Conservation (phyloP, 1,140 invertebrate species). For the Drosophila bocqueti region DNA sequence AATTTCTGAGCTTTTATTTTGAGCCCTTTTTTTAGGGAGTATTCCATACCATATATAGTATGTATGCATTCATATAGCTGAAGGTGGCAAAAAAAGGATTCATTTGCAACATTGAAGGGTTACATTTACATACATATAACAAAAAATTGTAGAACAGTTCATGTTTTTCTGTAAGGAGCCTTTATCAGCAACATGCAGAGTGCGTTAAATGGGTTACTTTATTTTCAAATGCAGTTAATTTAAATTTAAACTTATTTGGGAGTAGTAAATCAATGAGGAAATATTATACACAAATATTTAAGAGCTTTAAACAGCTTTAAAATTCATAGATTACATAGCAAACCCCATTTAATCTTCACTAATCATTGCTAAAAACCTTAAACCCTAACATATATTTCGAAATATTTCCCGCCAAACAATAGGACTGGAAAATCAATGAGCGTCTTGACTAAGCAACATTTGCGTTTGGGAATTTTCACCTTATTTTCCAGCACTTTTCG, state of each 20-base stretch:
- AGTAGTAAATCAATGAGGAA: background rate
- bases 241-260: background rate
- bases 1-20: slow-evolving; percentile 28
- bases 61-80: background rate
- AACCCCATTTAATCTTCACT: background rate
- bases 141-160: slow-evolving; percentile 7
- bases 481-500: slow-evolving; percentile 41
- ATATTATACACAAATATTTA: background rate
- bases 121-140: slow-evolving; percentile 52
- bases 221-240: background rate
- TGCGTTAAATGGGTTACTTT: slow-evolving; percentile 1
- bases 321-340: background rate
- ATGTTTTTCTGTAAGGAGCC: slow-evolving; percentile 41
- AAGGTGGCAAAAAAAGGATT: slow-evolving; percentile 38
- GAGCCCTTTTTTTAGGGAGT: slow-evolving; percentile 11
- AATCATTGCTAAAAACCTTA: background rate
- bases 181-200: slow-evolving; percentile 31
- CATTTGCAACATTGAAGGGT: slow-evolving; percentile 53
- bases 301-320: background rate
- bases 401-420: background rate
- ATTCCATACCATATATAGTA: background rate
- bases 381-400: background rate
- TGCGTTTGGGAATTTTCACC: background rate
- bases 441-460: slow-evolving; percentile 8
- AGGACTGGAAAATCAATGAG: background rate